These are phyloP conservation scores for Peromyscus eremicus DNA, from an alignment of 2,797 vertebrate genomes.

Conservation along the genomic window DNA sequence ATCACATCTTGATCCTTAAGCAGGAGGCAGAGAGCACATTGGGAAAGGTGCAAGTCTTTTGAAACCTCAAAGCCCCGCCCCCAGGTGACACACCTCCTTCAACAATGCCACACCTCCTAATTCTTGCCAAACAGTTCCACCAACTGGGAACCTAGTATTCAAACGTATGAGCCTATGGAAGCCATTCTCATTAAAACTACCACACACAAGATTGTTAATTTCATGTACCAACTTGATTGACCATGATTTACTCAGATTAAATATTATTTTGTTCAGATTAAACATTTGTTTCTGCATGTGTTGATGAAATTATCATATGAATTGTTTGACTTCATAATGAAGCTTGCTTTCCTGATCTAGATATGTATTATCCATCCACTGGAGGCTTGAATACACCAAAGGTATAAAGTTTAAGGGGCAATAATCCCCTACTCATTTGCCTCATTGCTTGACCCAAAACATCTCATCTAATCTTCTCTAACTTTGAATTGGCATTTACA, in stretches of 20 bases:
- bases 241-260: background rate
- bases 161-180: background rate
- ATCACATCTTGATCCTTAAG: background rate
- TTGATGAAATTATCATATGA: constrained; percentile 1
- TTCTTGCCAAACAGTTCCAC: background rate
- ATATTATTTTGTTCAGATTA: background rate
- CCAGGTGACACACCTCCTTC: no score
- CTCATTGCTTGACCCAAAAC: background rate
- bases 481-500: background rate
- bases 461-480: background rate
- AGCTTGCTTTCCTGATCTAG: background rate
- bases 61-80: background rate
- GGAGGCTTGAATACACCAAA: background rate
- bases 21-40: no score
- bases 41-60: background rate
- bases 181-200: background rate
- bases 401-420: background rate
- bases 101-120: background rate
- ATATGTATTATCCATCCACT: background rate
- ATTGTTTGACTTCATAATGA: background rate
- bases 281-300: background rate
- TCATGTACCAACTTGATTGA: background rate
- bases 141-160: background rate
- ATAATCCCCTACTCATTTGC: background rate
- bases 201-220: background rate